Percentiles rank a stretch among this genome's conserved stretches.
These are phyloP conservation scores for Sthenelais limicola DNA, from an alignment of 2,888 invertebrate species.

Conservation along the genomic window DNA sequence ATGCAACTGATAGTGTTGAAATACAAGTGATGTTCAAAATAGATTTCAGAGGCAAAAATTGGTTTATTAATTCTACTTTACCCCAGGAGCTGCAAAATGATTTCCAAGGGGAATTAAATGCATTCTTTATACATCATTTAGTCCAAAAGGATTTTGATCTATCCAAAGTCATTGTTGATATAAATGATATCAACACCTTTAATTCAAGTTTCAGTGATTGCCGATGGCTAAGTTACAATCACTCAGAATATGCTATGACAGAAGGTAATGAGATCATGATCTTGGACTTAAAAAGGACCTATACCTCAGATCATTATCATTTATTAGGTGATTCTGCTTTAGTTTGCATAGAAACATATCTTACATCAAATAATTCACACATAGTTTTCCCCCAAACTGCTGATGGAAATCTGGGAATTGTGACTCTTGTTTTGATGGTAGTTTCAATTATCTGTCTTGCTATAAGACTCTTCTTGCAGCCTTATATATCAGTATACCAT, in stretches of 20 bases:
- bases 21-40: too few relatives aligned
- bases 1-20: too few relatives aligned
- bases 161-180: too few relatives aligned
- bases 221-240: neutral
- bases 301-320: neutral
- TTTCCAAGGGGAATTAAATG: too few relatives aligned
- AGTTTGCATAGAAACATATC: too few relatives aligned
- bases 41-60: too few relatives aligned
- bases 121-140: too few relatives aligned
- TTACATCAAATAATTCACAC: neutral
- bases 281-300: neutral
- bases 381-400: neutral
- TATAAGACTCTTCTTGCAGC: neutral
- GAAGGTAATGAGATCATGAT: neutral
- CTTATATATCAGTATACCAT: neutral
- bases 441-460: neutral
- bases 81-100: too few relatives aligned
- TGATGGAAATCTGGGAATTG: conserved; percentile 5
- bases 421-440: neutral
- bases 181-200: too few relatives aligned
- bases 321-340: neutral
- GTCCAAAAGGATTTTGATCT: too few relatives aligned
- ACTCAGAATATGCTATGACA: neutral
- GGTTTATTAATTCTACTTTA: too few relatives aligned
- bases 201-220: neutral